Conservation (phyloP, 64 coral and sea anemone species). For the Montipora sp. region DNA sequence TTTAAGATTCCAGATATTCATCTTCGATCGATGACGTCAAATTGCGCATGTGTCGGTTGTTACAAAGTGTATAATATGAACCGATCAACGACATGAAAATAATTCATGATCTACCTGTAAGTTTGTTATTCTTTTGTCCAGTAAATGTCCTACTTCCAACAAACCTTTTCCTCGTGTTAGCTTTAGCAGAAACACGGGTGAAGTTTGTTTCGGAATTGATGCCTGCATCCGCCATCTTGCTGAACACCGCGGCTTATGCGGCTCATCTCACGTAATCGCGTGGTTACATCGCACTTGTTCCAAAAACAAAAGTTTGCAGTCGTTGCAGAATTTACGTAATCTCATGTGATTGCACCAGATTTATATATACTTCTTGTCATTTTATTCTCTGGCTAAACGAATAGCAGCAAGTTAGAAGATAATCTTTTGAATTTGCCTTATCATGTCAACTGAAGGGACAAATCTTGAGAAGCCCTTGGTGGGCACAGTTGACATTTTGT, state of each 20-base stretch:
- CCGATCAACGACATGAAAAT: background rate
- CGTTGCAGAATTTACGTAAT: background rate
- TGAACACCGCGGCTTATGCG: background rate
- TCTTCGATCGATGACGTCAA: too few relatives aligned
- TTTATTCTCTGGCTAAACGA: background rate
- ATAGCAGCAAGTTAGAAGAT: background rate
- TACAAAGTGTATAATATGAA: too few relatives aligned
- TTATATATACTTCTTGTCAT: background rate
- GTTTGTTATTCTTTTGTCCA: constrained; percentile 38
- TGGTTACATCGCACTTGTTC: background rate
- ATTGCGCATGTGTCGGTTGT: too few relatives aligned
- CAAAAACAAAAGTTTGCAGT: background rate
- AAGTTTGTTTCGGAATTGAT: background rate
- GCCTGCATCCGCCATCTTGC: background rate
- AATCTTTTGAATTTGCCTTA: background rate
- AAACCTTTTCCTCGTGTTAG: constrained; percentile 70
- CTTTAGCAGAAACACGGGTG: constrained; percentile 70
- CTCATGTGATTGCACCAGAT: background rate
- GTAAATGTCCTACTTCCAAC: constrained; percentile 65
- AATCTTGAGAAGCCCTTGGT: constrained; percentile 70
- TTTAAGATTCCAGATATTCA: too few relatives aligned
- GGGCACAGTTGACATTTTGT: constrained; percentile 77
- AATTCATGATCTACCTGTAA: constrained; percentile 35
- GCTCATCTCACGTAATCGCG: background rate
- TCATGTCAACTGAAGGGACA: constrained; percentile 66